Evolutionary conservation across 2,797 vertebrate species (phyloP).

Genomic region (Aldrovandia affinis): DNA sequence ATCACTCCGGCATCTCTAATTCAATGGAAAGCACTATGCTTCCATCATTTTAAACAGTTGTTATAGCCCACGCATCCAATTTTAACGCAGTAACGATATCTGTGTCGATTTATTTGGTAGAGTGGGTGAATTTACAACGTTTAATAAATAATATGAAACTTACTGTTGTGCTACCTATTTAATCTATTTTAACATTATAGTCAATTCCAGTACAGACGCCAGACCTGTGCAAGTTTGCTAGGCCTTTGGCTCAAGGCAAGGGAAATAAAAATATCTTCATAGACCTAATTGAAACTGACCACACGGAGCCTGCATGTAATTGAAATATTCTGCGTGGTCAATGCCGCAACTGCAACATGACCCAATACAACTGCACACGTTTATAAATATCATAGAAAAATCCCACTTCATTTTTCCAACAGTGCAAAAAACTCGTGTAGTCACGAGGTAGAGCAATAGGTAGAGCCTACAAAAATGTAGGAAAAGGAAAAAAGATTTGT

Average conservation of each 20-base stretch:
- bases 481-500: not conserved
- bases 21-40: not conserved
- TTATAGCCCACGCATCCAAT: not conserved
- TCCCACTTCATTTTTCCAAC: not conserved
- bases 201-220: not conserved
- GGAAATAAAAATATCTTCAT: not conserved
- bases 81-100: not conserved
- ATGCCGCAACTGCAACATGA: not conserved
- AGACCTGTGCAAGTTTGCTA: not conserved
- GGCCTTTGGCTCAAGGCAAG: not conserved
- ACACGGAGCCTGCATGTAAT: not conserved
- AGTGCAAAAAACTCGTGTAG: not conserved
- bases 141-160: not conserved
- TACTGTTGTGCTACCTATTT: not conserved
- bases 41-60: not conserved
- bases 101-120: not conserved
- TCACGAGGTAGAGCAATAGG: not conserved
- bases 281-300: not conserved
- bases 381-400: not conserved
- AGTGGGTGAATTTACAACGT: not conserved
- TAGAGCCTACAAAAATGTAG: not conserved
- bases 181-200: not conserved
- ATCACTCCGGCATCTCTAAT: too few species aligned
- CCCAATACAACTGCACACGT: not conserved
- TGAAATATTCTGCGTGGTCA: not conserved